Percentiles rank a stretch among this genome's conserved stretches.
Conservation (phyloP, 2,888 invertebrate genomes). For the Hoplodrina ambigua region DNA sequence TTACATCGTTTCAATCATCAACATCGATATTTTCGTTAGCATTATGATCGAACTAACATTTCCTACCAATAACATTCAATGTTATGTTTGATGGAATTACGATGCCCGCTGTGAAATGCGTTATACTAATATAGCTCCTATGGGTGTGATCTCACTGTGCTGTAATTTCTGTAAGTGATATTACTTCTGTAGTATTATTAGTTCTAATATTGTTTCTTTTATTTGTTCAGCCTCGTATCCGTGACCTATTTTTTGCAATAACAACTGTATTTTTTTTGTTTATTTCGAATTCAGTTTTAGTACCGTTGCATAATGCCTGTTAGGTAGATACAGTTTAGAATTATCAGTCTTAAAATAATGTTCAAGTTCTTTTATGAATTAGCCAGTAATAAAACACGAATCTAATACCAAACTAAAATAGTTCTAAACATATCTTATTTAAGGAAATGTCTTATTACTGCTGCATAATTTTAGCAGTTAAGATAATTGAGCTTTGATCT, state of each 20-base stretch:
- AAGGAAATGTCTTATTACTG: conserved; percentile 40
- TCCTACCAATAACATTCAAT: conserved; percentile 74
- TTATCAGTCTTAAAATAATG: conserved; percentile 5
- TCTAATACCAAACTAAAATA: conserved; percentile 20
- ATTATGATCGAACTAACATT: conserved; percentile 70
- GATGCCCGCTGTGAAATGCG: conserved; percentile 78
- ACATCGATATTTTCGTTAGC: conserved; percentile 66
- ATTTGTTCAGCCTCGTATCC: conserved; percentile 44
- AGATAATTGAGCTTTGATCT: conserved; percentile 53
- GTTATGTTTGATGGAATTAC: conserved; percentile 77
- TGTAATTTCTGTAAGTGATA: conserved; percentile 66
- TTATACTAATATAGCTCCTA: conserved; percentile 77
- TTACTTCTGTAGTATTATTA: conserved; percentile 61
- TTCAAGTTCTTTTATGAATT: conserved; percentile 36
- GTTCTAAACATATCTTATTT: conserved; percentile 28
- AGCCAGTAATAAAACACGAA: conserved; percentile 22
- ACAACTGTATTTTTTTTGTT: conserved; percentile 16
- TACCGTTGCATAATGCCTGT: conserved; percentile 1
- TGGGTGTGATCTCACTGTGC: conserved; percentile 78
- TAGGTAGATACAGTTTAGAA: conserved; percentile 5
- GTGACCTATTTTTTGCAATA: conserved; percentile 44
- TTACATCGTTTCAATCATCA: conserved; percentile 63
- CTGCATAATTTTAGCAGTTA: conserved; percentile 32
- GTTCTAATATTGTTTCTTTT: conserved; percentile 47
- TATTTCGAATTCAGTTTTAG: conserved; percentile 11